A percentile compares a stretch with the other conserved stretches of the same genome.
These are phyloP conservation scores for Poecilia latipinna DNA, from an alignment of 2,113 vertebrate genomes.

Conservation along the genomic window DNA sequence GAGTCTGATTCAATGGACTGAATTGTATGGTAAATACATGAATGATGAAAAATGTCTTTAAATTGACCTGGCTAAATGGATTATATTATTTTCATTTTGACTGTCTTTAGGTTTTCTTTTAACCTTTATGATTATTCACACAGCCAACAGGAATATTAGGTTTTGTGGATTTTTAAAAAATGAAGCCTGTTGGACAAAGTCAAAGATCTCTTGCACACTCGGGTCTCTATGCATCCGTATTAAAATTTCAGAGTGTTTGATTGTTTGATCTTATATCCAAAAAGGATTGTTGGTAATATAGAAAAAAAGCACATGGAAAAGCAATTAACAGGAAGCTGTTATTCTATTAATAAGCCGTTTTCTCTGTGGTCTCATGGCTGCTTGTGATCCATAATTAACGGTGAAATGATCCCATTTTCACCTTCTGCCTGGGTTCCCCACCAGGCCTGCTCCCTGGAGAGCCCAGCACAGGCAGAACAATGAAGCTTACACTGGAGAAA, in stretches of 20 bases:
- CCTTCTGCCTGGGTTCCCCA: slow-evolving; percentile 51
- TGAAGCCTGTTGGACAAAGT: slow-evolving; percentile 51
- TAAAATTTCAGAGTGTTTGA: slow-evolving; percentile 79
- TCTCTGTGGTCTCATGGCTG: slow-evolving; percentile 55
- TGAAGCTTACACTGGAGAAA: slow-evolving; percentile 2
- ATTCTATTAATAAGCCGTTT: slow-evolving; percentile 65
- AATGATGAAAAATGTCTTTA: not conserved
- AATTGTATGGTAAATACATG: too few species aligned
- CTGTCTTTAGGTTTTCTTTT: too few species aligned
- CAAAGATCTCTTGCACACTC: slow-evolving; percentile 34
- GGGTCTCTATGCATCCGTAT: slow-evolving; percentile 48
- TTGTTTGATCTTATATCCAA: slow-evolving; percentile 76
- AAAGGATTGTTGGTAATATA: slow-evolving; percentile 65
- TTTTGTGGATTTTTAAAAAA: slow-evolving; percentile 49
- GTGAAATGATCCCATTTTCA: slow-evolving; percentile 67
- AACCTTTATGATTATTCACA: slow-evolving; percentile 55
- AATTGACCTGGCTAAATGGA: not conserved
- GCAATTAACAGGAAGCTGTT: slow-evolving; percentile 70
- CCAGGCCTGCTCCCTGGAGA: slow-evolving; percentile 46
- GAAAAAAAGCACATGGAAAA: slow-evolving; percentile 25
- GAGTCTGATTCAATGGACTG: too few species aligned
- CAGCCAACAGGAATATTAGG: slow-evolving; percentile 6
- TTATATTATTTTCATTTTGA: too few species aligned
- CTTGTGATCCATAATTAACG: slow-evolving; percentile 78
- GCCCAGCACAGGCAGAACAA: not conserved